These are phyloP conservation scores for Macrochelys suwanniensis DNA, from an alignment of 2,797 vertebrate genomes.

Conservation along the genomic window DNA sequence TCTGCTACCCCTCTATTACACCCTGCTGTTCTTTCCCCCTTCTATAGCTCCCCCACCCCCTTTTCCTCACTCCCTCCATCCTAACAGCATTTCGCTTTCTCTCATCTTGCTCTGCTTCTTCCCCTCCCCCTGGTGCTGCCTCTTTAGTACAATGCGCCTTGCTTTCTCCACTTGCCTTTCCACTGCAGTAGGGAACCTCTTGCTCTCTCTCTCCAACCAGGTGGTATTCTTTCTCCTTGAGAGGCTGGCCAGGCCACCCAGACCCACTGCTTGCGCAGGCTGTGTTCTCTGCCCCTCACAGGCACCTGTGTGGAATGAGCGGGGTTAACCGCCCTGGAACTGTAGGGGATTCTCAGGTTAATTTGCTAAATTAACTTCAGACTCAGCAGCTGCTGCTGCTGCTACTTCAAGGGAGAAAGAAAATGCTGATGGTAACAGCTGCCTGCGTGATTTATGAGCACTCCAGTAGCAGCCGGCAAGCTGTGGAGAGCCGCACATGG, in stretches of 20 bases:
- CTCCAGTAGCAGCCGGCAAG: slow-evolving; percentile 11
- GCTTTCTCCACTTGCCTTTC: slow-evolving; percentile 16
- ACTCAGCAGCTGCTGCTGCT: slow-evolving; percentile 62
- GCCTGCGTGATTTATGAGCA: slow-evolving; percentile 66
- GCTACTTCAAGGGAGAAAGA: slow-evolving; percentile 47
- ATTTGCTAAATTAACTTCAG: slow-evolving; percentile 70
- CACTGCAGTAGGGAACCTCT: slow-evolving; percentile 3
- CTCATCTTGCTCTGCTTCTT: background rate
- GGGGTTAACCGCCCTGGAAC: slow-evolving; percentile 51
- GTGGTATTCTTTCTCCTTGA: slow-evolving; percentile 25
- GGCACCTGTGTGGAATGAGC: slow-evolving; percentile 22
- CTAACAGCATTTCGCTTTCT: background rate
- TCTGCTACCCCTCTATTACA: background rate
- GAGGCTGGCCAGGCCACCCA: slow-evolving; percentile 44
- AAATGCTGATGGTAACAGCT: slow-evolving; percentile 71
- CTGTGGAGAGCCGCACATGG: slow-evolving; percentile 30
- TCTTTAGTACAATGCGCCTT: background rate
- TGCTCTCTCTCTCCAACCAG: background rate
- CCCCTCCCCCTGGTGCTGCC: slow-evolving; percentile 12
- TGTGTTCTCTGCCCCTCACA: background rate
- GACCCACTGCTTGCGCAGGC: background rate
- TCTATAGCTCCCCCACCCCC: background rate
- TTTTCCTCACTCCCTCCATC: background rate
- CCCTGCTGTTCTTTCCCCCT: background rate
- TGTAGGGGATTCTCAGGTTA: slow-evolving; percentile 55